A percentile compares a stretch with the other conserved stretches of the same genome.
phyloP scores from a whole-genome alignment of 1,140 invertebrate species.

The Calliopsis andreniformis region DNA sequence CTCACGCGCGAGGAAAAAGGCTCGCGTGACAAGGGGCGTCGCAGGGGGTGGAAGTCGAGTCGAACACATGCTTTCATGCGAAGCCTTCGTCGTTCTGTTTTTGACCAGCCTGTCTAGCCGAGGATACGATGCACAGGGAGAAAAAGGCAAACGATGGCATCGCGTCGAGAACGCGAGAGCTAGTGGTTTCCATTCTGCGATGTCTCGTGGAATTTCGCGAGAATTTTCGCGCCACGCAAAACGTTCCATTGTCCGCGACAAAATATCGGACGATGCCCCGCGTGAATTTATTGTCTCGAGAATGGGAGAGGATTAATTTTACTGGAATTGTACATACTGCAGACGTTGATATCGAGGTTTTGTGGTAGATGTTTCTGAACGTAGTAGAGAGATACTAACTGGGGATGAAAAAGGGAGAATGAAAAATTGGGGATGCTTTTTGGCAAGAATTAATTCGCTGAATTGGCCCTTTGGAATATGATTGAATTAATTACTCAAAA shows the following conservation, averaged over 20 bases:
- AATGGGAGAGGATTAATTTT: too few relatives aligned
- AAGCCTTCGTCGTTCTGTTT: constrained; percentile 20
- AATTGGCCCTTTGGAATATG: too few relatives aligned
- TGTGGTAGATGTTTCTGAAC: too few relatives aligned
- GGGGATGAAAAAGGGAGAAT: too few relatives aligned
- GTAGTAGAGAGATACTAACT: too few relatives aligned
- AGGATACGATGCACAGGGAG: background rate
- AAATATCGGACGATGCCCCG: too few relatives aligned
- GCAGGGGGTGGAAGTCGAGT: background rate
- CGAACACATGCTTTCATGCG: constrained; percentile 19
- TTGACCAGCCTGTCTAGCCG: background rate
- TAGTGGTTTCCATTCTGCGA: constrained; percentile 1
- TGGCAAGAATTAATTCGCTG: too few relatives aligned
- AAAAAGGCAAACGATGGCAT: constrained; percentile 8
- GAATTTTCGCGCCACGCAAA: background rate
- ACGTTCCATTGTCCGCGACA: background rate
- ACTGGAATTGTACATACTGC: too few relatives aligned
- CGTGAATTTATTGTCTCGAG: too few relatives aligned
- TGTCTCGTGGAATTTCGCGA: background rate
- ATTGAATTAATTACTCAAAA: too few relatives aligned
- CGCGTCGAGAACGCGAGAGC: background rate
- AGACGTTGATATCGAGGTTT: too few relatives aligned
- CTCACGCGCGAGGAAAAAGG: background rate
- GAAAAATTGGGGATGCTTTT: too few relatives aligned
- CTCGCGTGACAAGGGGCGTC: background rate